phyloP scores from a whole-genome alignment of 2,113 vertebrate genomes.

The Gymnocephalus cernua region DNA sequence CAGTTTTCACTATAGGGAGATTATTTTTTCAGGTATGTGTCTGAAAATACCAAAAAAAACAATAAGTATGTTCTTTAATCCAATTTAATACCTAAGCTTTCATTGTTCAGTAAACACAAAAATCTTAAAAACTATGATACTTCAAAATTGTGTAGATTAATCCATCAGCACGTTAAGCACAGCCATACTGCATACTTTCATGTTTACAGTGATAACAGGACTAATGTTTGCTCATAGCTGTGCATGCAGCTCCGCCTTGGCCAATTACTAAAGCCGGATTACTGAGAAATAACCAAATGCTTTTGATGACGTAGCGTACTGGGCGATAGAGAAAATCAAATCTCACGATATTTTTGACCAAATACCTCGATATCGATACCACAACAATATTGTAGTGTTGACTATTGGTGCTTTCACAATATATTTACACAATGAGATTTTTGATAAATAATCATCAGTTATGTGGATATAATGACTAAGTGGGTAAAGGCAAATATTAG shows the following conservation, averaged over 20 bases:
- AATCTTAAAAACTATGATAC: not conserved
- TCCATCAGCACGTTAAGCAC: not conserved
- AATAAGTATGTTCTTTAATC: not conserved
- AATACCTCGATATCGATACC: no score
- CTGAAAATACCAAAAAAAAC: not conserved
- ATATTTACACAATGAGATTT: no score
- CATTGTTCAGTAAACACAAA: not conserved
- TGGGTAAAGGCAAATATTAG: no score
- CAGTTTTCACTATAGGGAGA: not conserved
- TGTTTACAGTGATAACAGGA: slow-evolving; percentile 52
- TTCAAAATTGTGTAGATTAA: not conserved
- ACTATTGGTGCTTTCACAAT: no score
- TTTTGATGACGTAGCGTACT: slow-evolving; percentile 49
- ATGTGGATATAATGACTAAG: no score
- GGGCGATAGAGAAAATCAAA: no score
- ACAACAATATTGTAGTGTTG: no score
- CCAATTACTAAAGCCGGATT: slow-evolving; percentile 61
- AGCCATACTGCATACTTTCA: slow-evolving; percentile 13
- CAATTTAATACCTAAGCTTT: not conserved
- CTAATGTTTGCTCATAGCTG: slow-evolving; percentile 65
- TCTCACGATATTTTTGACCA: no score
- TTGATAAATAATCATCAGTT: no score
- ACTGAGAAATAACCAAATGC: slow-evolving; percentile 65
- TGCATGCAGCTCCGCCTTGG: slow-evolving; percentile 68
- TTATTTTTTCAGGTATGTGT: not conserved